Conservation (phyloP, 2,113 vertebrate species). For the Lichenostomus cassidix region DNA sequence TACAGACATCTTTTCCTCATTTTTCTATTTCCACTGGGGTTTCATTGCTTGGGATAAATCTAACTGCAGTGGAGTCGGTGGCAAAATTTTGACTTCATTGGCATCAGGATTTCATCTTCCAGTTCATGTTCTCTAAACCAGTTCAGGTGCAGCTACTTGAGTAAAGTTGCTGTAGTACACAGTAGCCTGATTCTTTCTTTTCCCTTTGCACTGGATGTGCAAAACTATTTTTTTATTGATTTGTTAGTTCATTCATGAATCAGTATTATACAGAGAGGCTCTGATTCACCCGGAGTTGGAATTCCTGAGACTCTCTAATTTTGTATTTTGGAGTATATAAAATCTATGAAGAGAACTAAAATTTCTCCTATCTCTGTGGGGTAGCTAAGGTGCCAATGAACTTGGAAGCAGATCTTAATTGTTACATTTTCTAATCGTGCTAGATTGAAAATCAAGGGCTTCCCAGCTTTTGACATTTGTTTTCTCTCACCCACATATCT, state of each 20-base stretch:
- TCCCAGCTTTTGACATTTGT: not conserved
- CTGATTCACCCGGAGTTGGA: not conserved
- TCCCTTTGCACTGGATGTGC: not conserved
- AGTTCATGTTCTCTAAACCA: not conserved
- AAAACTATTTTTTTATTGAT: not conserved
- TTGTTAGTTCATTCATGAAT: not conserved
- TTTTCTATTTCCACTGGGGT: not conserved
- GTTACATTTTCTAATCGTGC: not conserved
- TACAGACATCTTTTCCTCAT: constrained; percentile 15
- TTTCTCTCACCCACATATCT: not conserved
- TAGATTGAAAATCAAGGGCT: not conserved
- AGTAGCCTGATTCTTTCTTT: not conserved
- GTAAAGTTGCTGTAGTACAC: not conserved
- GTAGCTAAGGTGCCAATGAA: not conserved
- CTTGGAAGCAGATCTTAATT: not conserved
- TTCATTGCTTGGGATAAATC: not conserved
- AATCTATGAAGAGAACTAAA: not conserved
- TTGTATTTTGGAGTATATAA: not conserved
- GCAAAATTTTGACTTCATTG: not conserved
- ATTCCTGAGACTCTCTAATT: not conserved
- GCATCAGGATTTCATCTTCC: not conserved
- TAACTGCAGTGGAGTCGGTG: not conserved
- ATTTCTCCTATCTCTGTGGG: not conserved
- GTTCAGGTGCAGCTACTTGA: not conserved
- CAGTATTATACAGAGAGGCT: not conserved